These are phyloP conservation scores for Barypeithes pellucidus DNA, from an alignment of 2,888 invertebrate genomes.

Conservation along the genomic window DNA sequence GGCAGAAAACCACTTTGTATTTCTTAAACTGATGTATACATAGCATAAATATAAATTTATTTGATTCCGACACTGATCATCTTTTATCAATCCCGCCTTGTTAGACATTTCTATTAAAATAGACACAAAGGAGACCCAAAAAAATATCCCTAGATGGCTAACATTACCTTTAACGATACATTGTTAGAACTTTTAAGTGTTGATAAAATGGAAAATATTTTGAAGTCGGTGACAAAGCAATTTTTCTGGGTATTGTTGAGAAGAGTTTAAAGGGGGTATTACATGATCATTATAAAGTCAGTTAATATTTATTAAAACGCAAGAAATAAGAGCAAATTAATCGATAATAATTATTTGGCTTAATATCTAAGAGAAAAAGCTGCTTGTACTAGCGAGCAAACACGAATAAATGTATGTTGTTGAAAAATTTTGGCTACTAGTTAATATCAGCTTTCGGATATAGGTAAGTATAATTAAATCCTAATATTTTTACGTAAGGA, in stretches of 20 bases:
- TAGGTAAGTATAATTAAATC: no score
- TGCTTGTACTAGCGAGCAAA: no score
- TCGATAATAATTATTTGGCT: neutral
- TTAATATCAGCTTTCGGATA: no score
- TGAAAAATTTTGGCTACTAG: no score
- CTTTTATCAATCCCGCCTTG: slow-evolving; percentile 2
- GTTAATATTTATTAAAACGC: neutral
- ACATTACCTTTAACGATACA: slow-evolving; percentile 26
- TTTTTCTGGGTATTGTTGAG: slow-evolving; percentile 7
- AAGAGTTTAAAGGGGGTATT: neutral
- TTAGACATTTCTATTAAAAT: slow-evolving; percentile 29
- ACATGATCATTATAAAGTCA: slow-evolving; percentile 12
- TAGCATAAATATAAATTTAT: neutral
- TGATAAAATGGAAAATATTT: slow-evolving; percentile 28
- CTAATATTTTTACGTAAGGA: no score
- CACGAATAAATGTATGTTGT: no score
- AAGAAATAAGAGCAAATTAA: neutral
- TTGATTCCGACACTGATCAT: neutral
- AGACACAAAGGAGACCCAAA: slow-evolving; percentile 25
- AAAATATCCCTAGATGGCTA: slow-evolving; percentile 20
- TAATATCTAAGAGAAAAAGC: no score
- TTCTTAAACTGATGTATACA: no score
- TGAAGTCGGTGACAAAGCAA: slow-evolving; percentile 25
- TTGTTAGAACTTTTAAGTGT: slow-evolving; percentile 21
- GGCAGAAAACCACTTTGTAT: no score